These are phyloP conservation scores for Pelusios castaneus DNA, from an alignment of 2,113 vertebrate genomes.

Conservation along the genomic window DNA sequence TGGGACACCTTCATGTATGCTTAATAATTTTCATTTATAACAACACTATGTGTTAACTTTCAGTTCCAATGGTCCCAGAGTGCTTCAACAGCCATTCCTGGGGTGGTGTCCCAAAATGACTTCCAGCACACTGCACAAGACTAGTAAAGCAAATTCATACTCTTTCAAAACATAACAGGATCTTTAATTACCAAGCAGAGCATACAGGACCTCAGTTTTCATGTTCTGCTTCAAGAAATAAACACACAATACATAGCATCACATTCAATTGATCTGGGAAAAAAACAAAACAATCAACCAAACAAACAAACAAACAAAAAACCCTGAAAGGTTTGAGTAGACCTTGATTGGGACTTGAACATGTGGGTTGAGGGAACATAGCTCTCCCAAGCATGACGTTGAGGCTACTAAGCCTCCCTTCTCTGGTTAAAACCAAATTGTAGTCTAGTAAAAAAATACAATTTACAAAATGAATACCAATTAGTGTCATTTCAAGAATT, in stretches of 20 bases:
- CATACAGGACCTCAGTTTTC: not conserved
- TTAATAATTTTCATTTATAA: not conserved
- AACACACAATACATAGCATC: not conserved
- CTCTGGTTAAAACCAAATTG: not conserved
- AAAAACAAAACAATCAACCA: too few relatives aligned
- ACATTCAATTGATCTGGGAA: not conserved
- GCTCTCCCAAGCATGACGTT: not conserved
- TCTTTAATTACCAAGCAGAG: not conserved
- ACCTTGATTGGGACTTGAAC: not conserved
- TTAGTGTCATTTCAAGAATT: not conserved
- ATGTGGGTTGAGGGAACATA: not conserved
- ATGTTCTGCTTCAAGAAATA: not conserved
- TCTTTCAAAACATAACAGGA: not conserved
- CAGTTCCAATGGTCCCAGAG: not conserved
- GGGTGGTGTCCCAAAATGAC: too few relatives aligned
- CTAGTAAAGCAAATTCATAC: not conserved
- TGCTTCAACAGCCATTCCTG: not conserved
- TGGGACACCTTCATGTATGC: not conserved
- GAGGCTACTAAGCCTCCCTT: not conserved
- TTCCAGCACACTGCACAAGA: not conserved
- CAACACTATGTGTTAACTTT: not conserved
- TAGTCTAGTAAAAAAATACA: not conserved
- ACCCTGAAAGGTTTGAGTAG: not conserved
- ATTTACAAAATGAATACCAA: not conserved
- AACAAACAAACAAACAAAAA: too few relatives aligned